Conservation (phyloP, 2,888 invertebrate species). For the Eristalinus aeneus region DNA sequence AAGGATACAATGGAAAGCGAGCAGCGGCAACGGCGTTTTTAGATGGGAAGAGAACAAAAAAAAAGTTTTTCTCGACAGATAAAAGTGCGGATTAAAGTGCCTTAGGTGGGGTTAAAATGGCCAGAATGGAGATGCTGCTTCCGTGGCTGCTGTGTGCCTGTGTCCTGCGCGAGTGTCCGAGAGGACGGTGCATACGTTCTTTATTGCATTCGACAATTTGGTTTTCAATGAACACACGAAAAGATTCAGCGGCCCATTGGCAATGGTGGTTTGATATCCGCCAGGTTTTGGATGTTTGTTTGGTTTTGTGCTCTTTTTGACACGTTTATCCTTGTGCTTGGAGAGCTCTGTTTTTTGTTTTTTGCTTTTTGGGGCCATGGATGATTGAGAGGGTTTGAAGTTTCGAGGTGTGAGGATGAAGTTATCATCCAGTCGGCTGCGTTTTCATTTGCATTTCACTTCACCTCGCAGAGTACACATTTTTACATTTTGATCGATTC, state of each 20-base stretch:
- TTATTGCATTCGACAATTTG: slow-evolving; percentile 43
- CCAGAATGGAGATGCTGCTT: background rate
- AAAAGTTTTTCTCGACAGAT: background rate
- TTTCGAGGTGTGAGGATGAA: background rate
- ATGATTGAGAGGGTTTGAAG: background rate
- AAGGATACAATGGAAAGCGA: slow-evolving; percentile 21
- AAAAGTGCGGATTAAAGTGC: slow-evolving; percentile 24
- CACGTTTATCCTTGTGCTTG: background rate
- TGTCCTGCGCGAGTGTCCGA: background rate
- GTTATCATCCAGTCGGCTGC: no score
- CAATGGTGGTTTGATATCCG: background rate
- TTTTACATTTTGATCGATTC: no score
- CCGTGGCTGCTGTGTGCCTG: background rate
- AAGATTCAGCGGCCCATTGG: slow-evolving; percentile 5
- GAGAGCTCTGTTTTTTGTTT: background rate
- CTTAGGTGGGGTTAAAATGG: slow-evolving; percentile 37
- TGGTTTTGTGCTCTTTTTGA: background rate
- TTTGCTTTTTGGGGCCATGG: no score
- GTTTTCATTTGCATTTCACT: no score
- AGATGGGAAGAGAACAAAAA: background rate
- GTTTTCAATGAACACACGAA: slow-evolving; percentile 28
- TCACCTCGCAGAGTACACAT: no score
- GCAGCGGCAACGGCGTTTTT: background rate
- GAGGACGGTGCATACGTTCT: slow-evolving; percentile 9
- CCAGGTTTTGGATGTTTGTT: background rate